Evolutionary conservation across 1,140 invertebrate genomes (phyloP).

Genomic region (Parasteatoda tepidariorum): DNA sequence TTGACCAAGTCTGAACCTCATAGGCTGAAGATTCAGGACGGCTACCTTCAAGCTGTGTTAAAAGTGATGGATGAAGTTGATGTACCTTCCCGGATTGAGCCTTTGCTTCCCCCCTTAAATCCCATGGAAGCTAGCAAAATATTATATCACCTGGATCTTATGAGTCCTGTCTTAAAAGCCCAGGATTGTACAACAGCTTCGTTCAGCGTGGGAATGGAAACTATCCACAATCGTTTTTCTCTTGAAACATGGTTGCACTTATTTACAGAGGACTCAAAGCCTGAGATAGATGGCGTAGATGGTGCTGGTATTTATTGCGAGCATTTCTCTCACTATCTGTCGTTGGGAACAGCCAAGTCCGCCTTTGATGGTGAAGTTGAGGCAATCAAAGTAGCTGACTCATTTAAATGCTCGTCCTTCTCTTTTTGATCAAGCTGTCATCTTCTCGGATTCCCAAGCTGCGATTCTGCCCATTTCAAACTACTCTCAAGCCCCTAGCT

Average conservation of each 20-base stretch:
- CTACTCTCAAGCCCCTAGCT: background rate
- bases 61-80: background rate
- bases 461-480: constrained; percentile 1
- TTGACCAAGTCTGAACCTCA: background rate
- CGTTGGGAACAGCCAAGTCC: background rate
- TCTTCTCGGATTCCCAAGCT: background rate
- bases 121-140: background rate
- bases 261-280: background rate
- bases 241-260: background rate
- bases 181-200: background rate
- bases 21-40: background rate
- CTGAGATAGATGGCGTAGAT: background rate
- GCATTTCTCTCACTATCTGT: background rate
- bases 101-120: background rate
- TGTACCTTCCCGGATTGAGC: background rate
- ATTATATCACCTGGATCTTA: background rate
- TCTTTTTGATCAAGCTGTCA: background rate
- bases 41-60: background rate
- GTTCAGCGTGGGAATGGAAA: background rate
- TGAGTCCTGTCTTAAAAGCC: background rate
- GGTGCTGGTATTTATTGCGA: constrained; percentile 11
- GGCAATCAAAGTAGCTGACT: background rate
- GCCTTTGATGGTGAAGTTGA: constrained; percentile 21
- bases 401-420: constrained; percentile 5
- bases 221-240: constrained; percentile 13